These are phyloP conservation scores for Takifugu ocellatus DNA, from an alignment of 2,797 vertebrate genomes.

Conservation along the genomic window DNA sequence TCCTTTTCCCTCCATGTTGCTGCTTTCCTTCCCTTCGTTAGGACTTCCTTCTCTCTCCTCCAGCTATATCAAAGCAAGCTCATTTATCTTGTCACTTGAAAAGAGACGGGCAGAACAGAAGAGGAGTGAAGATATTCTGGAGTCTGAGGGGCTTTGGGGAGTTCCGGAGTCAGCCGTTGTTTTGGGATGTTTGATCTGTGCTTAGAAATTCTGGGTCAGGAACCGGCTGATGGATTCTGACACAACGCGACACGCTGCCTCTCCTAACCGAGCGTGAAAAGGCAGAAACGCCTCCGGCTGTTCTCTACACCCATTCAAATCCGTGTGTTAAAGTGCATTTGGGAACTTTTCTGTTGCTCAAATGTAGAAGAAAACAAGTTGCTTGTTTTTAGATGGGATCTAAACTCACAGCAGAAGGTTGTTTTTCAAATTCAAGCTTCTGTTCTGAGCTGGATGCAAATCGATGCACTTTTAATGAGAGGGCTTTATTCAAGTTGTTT, in stretches of 20 bases:
- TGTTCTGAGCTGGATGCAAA: too few relatives aligned
- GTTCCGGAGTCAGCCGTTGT: slow-evolving; percentile 54
- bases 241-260: slow-evolving; percentile 30
- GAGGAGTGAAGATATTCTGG: slow-evolving; percentile 49
- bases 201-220: slow-evolving; percentile 62
- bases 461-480: too few relatives aligned
- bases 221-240: slow-evolving; percentile 53
- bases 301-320: slow-evolving; percentile 38
- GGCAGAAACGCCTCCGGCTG: slow-evolving; percentile 47
- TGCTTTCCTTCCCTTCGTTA: slow-evolving; percentile 25
- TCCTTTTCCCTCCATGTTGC: slow-evolving; percentile 38
- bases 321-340: slow-evolving; percentile 31
- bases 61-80: slow-evolving; percentile 57
- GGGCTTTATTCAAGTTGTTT: too few relatives aligned
- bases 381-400: too few relatives aligned
- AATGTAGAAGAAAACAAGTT: too few relatives aligned
- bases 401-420: too few relatives aligned
- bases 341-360: slow-evolving; percentile 9
- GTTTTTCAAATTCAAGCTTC: too few relatives aligned
- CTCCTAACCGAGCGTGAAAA: slow-evolving; percentile 44
- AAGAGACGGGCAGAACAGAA: slow-evolving; percentile 53
- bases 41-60: slow-evolving; percentile 28
- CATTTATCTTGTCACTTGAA: slow-evolving; percentile 66
- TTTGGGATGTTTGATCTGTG: slow-evolving; percentile 56
- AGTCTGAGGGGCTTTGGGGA: slow-evolving; percentile 39